Evolutionary conservation across 2,888 invertebrate genomes (phyloP).

Genomic region (Myathropa florea): DNA sequence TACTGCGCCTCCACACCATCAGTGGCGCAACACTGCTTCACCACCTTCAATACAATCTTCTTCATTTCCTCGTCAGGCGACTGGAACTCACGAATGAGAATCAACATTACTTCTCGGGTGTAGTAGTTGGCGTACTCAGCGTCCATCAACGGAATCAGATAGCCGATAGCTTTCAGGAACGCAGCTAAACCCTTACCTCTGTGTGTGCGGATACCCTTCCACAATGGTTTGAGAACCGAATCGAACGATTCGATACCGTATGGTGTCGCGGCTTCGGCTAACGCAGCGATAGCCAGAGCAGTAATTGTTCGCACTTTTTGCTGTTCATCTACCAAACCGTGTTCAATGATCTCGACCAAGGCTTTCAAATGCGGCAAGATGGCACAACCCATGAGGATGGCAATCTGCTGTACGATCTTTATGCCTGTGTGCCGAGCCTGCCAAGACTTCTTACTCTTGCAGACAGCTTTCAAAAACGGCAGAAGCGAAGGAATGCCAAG

Average conservation of each 20-base stretch:
- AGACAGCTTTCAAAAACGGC: slow-evolving; percentile 99
- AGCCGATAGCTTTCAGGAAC: slow-evolving; percentile 99
- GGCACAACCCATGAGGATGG: slow-evolving; percentile 99
- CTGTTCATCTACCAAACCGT: slow-evolving; percentile 98
- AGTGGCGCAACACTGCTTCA: slow-evolving; percentile 99
- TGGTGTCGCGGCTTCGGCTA: slow-evolving; percentile 99
- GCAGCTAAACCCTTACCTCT: slow-evolving; percentile 97
- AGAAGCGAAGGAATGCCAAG: slow-evolving; percentile 97
- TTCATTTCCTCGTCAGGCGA: slow-evolving; percentile 99
- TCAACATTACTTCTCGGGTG: slow-evolving; percentile 95
- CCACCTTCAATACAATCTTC: slow-evolving; percentile 99
- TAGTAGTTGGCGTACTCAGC: slow-evolving; percentile 99
- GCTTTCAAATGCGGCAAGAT: slow-evolving; percentile 98
- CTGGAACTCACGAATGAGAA: slow-evolving; percentile 99
- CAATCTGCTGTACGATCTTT: slow-evolving; percentile 99
- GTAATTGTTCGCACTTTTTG: slow-evolving; percentile 99
- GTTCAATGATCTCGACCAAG: slow-evolving; percentile 99
- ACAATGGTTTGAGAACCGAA: slow-evolving; percentile 98
- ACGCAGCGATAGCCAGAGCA: slow-evolving; percentile 97
- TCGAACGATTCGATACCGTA: slow-evolving; percentile 99
- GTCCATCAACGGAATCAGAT: slow-evolving; percentile 99
- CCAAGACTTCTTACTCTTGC: slow-evolving; percentile 99
- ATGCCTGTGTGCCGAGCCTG: slow-evolving; percentile 99
- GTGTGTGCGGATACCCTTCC: slow-evolving; percentile 98
- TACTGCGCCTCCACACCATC: slow-evolving; percentile 99